Evolutionary conservation across 2,888 invertebrate species (phyloP).

Genomic region (Pristionchus japonicus): DNA sequence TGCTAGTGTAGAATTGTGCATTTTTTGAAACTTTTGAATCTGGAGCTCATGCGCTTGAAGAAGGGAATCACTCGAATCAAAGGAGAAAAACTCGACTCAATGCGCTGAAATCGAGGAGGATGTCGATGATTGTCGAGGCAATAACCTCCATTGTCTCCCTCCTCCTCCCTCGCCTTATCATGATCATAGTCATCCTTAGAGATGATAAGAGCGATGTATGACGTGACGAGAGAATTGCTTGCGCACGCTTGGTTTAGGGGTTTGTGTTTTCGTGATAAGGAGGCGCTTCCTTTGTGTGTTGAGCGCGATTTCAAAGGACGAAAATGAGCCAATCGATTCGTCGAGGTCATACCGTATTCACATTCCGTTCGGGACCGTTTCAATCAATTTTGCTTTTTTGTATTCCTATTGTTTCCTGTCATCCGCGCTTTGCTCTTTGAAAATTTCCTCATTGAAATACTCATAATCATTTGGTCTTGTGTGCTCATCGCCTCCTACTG

Average conservation of each 20-base stretch:
- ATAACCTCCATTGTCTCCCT: background rate
- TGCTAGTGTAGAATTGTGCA: no score
- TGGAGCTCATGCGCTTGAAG: no score
- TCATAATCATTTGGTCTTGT: no score
- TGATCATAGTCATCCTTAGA: background rate
- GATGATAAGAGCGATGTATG: background rate
- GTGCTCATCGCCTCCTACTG: no score
- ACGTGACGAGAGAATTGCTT: background rate
- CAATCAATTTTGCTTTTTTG: background rate
- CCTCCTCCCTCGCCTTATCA: background rate
- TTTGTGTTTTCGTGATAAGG: constrained; percentile 7
- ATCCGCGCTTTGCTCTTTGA: no score
- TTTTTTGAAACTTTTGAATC: no score
- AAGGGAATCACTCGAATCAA: background rate
- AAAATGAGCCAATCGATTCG: background rate
- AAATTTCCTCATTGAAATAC: no score
- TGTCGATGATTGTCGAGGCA: background rate
- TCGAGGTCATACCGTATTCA: no score
- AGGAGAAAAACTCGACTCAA: background rate
- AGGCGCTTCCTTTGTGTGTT: background rate
- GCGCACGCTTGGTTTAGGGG: background rate
- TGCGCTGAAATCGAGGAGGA: background rate
- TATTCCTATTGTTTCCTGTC: no score
- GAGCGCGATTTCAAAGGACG: background rate
- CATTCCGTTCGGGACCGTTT: no score